Conservation (phyloP, 2,797 vertebrate genomes). For the Anguilla pacifica region DNA sequence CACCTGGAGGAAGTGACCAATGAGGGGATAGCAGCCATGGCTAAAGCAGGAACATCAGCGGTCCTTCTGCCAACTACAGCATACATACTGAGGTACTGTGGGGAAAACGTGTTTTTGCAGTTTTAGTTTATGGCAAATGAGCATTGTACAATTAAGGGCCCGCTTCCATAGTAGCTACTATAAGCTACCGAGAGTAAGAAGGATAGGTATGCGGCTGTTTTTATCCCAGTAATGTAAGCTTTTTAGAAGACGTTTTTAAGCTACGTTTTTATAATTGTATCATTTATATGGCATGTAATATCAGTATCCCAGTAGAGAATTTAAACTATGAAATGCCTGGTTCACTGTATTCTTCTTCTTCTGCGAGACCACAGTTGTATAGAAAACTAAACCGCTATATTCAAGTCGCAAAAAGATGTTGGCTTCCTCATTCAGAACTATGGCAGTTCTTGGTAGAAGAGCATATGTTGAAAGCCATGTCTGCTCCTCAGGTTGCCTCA, state of each 20-base stretch:
- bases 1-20: slow-evolving; percentile 93
- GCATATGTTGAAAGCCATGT: not conserved
- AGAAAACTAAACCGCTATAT: not conserved
- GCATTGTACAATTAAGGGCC: not conserved
- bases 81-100: slow-evolving; percentile 88
- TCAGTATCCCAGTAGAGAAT: not conserved
- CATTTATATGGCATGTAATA: not conserved
- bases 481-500: slow-evolving; percentile 79
- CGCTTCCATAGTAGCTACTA: not conserved
- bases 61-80: slow-evolving; percentile 93
- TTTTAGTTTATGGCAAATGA: not conserved
- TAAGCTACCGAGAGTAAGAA: not conserved
- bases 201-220: not conserved
- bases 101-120: not conserved
- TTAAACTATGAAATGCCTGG: not conserved
- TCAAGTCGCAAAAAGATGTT: not conserved
- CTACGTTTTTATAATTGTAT: not conserved
- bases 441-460: not conserved
- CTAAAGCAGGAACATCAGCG: slow-evolving; percentile 73
- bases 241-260: not conserved
- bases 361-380: not conserved
- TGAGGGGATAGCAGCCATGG: slow-evolving; percentile 88
- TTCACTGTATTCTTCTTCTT: not conserved
- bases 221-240: not conserved
- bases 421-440: not conserved